phyloP scores from a whole-genome alignment of 2,113 vertebrate genomes.

The Parus major region DNA sequence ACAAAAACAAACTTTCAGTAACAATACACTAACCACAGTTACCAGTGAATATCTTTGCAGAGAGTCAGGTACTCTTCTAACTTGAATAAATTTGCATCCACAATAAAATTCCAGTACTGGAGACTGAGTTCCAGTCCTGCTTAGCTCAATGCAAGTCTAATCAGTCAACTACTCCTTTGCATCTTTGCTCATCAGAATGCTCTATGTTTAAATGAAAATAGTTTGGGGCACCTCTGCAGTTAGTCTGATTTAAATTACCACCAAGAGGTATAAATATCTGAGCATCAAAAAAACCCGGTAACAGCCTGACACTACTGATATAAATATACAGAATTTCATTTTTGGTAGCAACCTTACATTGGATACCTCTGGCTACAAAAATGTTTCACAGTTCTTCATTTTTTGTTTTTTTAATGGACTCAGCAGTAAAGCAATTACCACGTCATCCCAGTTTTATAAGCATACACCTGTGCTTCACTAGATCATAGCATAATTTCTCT shows the following conservation, averaged over 20 bases:
- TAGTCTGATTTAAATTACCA: background rate
- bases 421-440: background rate
- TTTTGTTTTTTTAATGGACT: background rate
- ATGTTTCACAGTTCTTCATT: accelerated
- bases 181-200: background rate
- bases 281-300: background rate
- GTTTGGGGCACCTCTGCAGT: background rate
- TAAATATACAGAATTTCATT: background rate
- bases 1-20: background rate
- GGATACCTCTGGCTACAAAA: background rate
- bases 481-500: background rate
- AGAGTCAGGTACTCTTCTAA: background rate
- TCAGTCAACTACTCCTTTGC: background rate
- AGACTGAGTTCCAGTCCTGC: background rate
- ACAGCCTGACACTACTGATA: background rate
- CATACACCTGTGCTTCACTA: background rate
- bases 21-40: background rate
- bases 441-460: background rate
- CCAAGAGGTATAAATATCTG: background rate
- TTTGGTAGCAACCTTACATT: background rate
- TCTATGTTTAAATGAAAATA: background rate
- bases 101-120: background rate
- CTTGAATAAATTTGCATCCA: background rate
- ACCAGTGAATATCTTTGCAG: background rate
- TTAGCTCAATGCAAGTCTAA: background rate